Evolutionary conservation across 1,140 invertebrate species (phyloP).

Genomic region (Neodiprion pinetum): DNA sequence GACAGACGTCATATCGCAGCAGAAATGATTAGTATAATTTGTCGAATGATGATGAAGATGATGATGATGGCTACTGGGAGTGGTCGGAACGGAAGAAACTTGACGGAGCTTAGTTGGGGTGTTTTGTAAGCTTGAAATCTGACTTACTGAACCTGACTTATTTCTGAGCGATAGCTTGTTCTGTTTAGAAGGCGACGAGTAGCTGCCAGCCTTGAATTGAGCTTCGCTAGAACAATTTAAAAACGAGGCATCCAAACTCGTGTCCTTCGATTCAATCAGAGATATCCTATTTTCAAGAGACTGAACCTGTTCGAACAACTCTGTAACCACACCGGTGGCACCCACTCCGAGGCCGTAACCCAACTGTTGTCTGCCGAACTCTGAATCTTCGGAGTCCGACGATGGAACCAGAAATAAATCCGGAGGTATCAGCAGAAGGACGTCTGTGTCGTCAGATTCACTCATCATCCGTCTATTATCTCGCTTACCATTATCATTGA

Average conservation of each 20-base stretch:
- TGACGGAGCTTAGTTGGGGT: constrained; percentile 41
- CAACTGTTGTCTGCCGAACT: constrained; percentile 48
- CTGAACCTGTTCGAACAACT: constrained; percentile 68
- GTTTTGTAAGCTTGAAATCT: constrained; percentile 39
- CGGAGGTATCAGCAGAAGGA: constrained; percentile 77
- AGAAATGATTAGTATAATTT: constrained; percentile 35
- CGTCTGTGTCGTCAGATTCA: constrained; percentile 84
- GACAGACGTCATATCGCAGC: constrained; percentile 21
- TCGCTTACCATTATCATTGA: background rate
- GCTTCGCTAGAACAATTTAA: constrained; percentile 38
- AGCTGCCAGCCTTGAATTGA: constrained; percentile 17
- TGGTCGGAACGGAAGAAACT: constrained; percentile 47
- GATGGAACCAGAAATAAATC: constrained; percentile 70
- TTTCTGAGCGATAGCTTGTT: constrained; percentile 35
- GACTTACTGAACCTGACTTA: constrained; percentile 43
- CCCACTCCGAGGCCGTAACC: constrained; percentile 51
- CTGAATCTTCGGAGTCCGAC: constrained; percentile 63
- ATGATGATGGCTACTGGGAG: constrained; percentile 36
- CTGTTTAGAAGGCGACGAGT: constrained; percentile 17
- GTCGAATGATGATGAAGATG: constrained; percentile 19
- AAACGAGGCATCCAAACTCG: constrained; percentile 39
- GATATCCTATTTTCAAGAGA: constrained; percentile 66
- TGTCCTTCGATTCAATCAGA: constrained; percentile 58
- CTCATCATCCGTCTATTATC: constrained; percentile 67
- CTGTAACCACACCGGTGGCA: constrained; percentile 66